These are phyloP conservation scores for Corapipo altera DNA, from an alignment of 2,113 vertebrate species.

Conservation along the genomic window DNA sequence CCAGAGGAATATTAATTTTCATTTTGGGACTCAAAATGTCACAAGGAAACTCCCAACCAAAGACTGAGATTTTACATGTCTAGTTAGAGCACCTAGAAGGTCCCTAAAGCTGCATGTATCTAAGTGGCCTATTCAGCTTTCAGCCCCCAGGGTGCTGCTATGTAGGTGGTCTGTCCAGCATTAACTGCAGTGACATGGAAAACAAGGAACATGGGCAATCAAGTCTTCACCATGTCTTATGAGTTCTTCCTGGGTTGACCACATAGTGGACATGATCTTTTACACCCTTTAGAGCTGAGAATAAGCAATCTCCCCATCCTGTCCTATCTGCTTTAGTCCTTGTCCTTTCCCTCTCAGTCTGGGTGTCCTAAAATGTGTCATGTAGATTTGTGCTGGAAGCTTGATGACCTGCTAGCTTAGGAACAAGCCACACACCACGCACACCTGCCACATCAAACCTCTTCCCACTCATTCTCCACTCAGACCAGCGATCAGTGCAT, in stretches of 20 bases:
- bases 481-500: background rate
- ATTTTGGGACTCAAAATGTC: background rate
- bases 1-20: background rate
- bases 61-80: background rate
- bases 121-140: background rate
- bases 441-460: background rate
- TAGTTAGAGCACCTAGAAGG: background rate
- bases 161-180: background rate
- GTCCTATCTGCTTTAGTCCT: background rate
- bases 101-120: background rate
- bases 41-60: background rate
- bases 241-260: background rate
- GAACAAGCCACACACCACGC: background rate
- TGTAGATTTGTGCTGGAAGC: background rate
- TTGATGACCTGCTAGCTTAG: background rate
- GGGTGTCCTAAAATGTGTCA: background rate
- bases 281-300: background rate
- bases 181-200: background rate
- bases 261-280: background rate
- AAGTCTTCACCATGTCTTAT: background rate
- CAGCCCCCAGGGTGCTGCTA: background rate
- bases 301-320: background rate
- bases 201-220: background rate
- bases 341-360: background rate
- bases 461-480: background rate